Evolutionary conservation across 2,797 vertebrate species (phyloP), one percentile per base, ranked within the genome.

Genomic region (Amazona ochrocephala): DNA sequence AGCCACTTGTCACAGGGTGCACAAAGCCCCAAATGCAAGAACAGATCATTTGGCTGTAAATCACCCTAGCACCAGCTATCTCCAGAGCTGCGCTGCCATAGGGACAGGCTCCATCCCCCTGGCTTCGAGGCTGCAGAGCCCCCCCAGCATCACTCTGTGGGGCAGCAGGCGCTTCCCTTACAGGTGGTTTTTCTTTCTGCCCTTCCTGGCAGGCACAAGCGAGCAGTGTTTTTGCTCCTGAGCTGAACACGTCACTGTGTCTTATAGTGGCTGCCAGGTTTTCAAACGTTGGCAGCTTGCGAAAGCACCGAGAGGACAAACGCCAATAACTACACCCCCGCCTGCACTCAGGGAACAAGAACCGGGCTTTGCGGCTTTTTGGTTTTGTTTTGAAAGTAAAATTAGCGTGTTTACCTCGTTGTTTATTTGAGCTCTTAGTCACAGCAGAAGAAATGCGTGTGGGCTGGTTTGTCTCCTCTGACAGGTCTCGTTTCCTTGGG

Each of bases 351-450:
- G 23, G 77, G 88, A 88, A 62, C 68, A n/a, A n/a, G 56, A 47
- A 13, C 53, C 2, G 45, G 62, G n/a, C 67, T 95, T 47, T 70
- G 90, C 0, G 39, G 64, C 13, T 87, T 82, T 65, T n/a, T 51
- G 58, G 8, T 76, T 76, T 87, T 70, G 68, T 94, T 95, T 75
- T 66, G 79, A 91, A 92, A 95, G 93, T 85, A 83, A 94, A 95
- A 90, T 82, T 23, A 94, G 53, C 2, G 2, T 80, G 77, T 93
- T 96, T 86, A 86, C 83, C 39, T 1, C 1, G 34, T 27, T 7
- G 6, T 94, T 94, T 91, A 82, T 53, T 77, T 39, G 60, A 89
- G 64, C 78, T 32, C 87, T 92, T 76, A 89, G 30, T 94, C 84
- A 95, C 0, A 2, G 87, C 60, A 11, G 19, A 11, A 44, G 75